Base-by-base conservation (phyloP, 2,113 vertebrate species). In the Pomatorhinus ruficollis region DNA sequence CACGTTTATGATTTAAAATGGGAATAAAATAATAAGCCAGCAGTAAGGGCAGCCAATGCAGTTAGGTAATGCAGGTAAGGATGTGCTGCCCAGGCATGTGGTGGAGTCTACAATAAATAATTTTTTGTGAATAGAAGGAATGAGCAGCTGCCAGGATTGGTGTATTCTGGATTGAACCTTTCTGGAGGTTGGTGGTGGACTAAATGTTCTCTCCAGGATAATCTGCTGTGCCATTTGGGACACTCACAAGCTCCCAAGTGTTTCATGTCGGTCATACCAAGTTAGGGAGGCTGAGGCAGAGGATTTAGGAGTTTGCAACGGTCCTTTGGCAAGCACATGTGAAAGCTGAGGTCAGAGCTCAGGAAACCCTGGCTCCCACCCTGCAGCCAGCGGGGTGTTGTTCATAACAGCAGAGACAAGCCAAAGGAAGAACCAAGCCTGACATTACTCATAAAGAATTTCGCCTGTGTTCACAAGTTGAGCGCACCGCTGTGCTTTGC, bases 181-280 rank as follows among this genome's bases (percentile, higher is more conserved):
- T 64, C 65, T 64, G 37, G 37, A 49, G 31, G 40, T 12, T 81
- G 77, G 8, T 21, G 11, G 35, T 78, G 60, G 35, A 12, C 39
- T 22, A 22, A 75, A 18, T 22, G 31, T 14, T 52, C 23, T 66
- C 25, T 64, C 50, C 28, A 11, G 28, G 31, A 50, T 21, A 27
- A 5, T 50, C 30, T 78, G 30, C 57, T 37, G 15, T 40, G 45
- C 15, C 22, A 11, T 40, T 35, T 40, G 63, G 63, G 63, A 35
- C 63, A 16, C 22, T 68, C 15, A 13, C 17, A 54, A 70, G 39
- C 61, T 83, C 59, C 30, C 45, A 24, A 11, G 56, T 57, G 37
- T 20, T 77, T 76, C 39, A 0, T 1, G 23, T 61, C 0, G 0
- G 42, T 70, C 7, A 1, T 40, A 12, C 11, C 0, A 0, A 56